A percentile compares a stretch with the other conserved stretches of the same genome.
phyloP scores from a whole-genome alignment of 1,140 invertebrate genomes.

The Eciton burchellii region DNA sequence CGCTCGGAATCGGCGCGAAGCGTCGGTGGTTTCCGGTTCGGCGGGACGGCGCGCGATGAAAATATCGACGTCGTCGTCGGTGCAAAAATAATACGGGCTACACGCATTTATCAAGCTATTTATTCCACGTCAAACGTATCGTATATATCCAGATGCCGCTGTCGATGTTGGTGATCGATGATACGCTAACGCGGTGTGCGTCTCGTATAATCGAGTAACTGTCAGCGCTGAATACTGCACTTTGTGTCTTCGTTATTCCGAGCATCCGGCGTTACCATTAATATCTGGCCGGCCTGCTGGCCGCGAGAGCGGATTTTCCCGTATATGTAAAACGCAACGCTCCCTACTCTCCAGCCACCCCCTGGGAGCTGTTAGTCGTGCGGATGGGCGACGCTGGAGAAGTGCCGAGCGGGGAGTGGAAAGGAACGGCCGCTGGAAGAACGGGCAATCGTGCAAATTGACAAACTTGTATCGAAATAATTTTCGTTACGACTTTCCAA shows the following conservation, averaged over 20 bases:
- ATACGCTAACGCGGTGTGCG: conserved; percentile 54
- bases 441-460: conserved; percentile 57
- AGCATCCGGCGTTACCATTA: conserved; percentile 58
- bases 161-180: conserved; percentile 60
- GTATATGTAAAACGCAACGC: conserved; percentile 36
- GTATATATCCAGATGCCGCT: conserved; percentile 56
- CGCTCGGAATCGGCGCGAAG: background rate
- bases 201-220: conserved; percentile 63
- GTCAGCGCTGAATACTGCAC: conserved; percentile 61
- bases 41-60: conserved; percentile 28
- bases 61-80: conserved; percentile 36
- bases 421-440: conserved; percentile 27
- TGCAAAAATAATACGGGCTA: conserved; percentile 55
- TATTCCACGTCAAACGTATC: conserved; percentile 62
- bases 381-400: background rate
- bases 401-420: background rate
- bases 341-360: background rate
- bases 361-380: conserved; percentile 20
- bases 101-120: conserved; percentile 60
- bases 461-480: conserved; percentile 62
- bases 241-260: conserved; percentile 62
- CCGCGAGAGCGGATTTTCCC: conserved; percentile 31
- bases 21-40: background rate
- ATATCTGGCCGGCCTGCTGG: conserved; percentile 45
- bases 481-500: conserved; percentile 63